Evolutionary conservation across 2,113 vertebrate species (phyloP).

Genomic region (Muntiacus reevesi): DNA sequence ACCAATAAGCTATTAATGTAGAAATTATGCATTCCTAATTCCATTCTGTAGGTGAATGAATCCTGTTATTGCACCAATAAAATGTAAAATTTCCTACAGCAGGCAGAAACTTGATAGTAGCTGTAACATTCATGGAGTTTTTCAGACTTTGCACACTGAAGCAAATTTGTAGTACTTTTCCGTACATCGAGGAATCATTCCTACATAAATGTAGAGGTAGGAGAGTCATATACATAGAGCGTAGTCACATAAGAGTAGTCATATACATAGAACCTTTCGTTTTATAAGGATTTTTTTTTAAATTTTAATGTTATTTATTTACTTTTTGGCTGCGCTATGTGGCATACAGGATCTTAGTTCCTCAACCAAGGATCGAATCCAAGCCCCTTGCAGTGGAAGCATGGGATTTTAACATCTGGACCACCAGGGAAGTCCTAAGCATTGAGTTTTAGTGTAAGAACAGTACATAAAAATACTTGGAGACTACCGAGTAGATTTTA

Average conservation of each 20-base stretch:
- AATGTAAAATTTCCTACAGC: background rate
- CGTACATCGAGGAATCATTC: background rate
- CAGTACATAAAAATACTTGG: background rate
- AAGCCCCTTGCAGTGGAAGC: background rate
- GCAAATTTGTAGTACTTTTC: background rate
- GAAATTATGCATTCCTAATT: background rate
- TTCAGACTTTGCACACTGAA: background rate
- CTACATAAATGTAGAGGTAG: background rate
- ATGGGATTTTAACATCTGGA: background rate
- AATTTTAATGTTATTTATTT: background rate
- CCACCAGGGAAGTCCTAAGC: background rate
- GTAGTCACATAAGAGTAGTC: background rate
- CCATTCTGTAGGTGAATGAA: background rate
- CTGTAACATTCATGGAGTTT: background rate
- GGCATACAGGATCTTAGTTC: background rate
- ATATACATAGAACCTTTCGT: background rate
- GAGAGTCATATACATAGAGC: background rate
- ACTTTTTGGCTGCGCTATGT: background rate
- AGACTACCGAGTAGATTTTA: constrained; percentile 8
- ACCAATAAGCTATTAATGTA: background rate
- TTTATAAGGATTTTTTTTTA: background rate
- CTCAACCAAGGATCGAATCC: background rate
- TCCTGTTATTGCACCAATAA: background rate
- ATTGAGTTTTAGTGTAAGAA: background rate
- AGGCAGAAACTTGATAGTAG: background rate